Percentiles rank a stretch among this genome's conserved stretches.
Evolutionary conservation across 2,113 vertebrate genomes (phyloP).

Genomic region (Zootoca vivipara): DNA sequence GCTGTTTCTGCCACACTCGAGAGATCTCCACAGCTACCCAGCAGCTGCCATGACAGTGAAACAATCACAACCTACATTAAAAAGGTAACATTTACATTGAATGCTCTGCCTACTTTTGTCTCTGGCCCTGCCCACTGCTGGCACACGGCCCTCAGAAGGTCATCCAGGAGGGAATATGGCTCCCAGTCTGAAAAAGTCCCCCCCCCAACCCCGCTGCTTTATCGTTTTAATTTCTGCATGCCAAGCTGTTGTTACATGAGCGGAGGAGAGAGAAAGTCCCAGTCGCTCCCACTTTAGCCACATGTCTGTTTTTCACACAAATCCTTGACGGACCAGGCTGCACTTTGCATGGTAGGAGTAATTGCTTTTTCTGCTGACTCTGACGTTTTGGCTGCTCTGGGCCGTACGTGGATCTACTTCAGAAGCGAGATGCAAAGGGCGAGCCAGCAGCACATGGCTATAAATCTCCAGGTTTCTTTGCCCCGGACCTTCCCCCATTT

Average conservation of each 20-base stretch:
- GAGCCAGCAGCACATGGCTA: background rate
- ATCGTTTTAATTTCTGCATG: background rate
- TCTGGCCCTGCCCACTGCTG: background rate
- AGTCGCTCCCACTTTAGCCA: background rate
- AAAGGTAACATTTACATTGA: too few relatives aligned
- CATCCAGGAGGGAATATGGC: too few relatives aligned
- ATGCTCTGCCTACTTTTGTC: background rate
- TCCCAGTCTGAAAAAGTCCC: too few relatives aligned
- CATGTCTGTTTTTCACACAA: background rate
- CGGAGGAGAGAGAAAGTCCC: too few relatives aligned
- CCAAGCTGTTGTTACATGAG: background rate
- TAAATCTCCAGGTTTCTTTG: background rate
- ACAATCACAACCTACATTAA: too few relatives aligned
- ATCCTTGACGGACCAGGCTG: background rate
- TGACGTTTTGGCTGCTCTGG: background rate
- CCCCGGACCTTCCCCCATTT: background rate
- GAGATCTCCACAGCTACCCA: too few relatives aligned
- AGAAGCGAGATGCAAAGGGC: background rate
- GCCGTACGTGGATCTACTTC: background rate
- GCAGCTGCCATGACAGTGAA: too few relatives aligned
- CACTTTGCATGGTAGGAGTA: background rate
- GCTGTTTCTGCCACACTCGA: too few relatives aligned
- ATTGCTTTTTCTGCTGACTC: conserved; percentile 1
- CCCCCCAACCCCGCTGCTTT: background rate
- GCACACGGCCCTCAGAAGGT: too few relatives aligned